phyloP scores from a whole-genome alignment of 2,888 invertebrate species.

The Andrena marginata region DNA sequence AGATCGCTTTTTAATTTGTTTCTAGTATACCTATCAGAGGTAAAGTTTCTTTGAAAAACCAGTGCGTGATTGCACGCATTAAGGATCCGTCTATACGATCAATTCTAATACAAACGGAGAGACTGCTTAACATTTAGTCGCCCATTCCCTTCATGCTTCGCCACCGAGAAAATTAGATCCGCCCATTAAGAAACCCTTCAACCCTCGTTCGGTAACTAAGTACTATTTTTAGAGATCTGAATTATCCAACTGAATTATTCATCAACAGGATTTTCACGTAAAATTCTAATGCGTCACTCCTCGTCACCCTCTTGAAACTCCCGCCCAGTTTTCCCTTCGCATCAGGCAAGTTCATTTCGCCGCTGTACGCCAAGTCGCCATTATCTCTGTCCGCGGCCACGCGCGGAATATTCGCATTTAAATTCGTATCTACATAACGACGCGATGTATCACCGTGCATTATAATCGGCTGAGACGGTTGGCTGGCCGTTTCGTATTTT shows the following conservation, averaged over 20 bases:
- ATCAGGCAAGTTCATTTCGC: slow-evolving; percentile 50
- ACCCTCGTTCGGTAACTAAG: too few species aligned
- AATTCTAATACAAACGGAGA: too few species aligned
- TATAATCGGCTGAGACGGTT: slow-evolving; percentile 28
- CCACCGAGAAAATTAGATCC: too few species aligned
- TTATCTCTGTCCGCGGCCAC: slow-evolving; percentile 30
- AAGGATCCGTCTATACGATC: too few species aligned
- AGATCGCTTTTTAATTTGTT: not conserved
- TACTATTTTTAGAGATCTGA: too few species aligned
- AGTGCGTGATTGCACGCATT: not conserved
- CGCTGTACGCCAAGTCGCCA: slow-evolving; percentile 31
- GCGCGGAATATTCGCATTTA: slow-evolving; percentile 35
- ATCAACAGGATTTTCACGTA: not conserved
- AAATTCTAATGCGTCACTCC: slow-evolving; percentile 20
- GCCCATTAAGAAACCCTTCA: too few species aligned
- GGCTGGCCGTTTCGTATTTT: slow-evolving; percentile 46
- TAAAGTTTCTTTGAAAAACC: not conserved
- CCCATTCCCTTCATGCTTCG: too few species aligned
- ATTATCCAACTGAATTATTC: too few species aligned
- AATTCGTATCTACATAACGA: slow-evolving; percentile 51
- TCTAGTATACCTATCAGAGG: not conserved
- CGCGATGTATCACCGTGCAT: slow-evolving; percentile 45
- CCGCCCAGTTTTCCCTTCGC: slow-evolving; percentile 37
- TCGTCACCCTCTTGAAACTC: not conserved
- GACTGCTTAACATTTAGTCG: too few species aligned